These are phyloP conservation scores for Acanthornis magna DNA, from an alignment of 2,797 vertebrate genomes.

Conservation along the genomic window DNA sequence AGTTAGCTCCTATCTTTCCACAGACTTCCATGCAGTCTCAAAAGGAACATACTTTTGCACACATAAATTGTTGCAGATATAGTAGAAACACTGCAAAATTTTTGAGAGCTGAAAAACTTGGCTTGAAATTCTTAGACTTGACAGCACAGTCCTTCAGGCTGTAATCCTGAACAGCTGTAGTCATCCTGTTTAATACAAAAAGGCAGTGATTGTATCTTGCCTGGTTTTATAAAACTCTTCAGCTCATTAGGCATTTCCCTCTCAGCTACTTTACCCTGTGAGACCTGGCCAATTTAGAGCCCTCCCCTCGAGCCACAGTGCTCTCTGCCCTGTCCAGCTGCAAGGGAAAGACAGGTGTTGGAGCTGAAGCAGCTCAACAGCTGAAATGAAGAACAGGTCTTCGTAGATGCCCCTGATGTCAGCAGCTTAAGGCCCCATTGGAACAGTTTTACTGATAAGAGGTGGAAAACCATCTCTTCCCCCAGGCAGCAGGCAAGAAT, in stretches of 20 bases:
- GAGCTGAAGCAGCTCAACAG: background rate
- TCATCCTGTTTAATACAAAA: background rate
- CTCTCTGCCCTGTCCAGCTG: background rate
- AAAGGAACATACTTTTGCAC: background rate
- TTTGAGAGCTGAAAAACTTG: conserved; percentile 22
- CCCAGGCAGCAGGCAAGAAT: background rate
- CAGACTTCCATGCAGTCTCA: background rate
- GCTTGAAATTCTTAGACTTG: conserved; percentile 1
- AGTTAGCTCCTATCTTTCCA: background rate
- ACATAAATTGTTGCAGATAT: background rate
- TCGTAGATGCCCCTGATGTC: background rate
- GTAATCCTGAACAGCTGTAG: conserved; percentile 32
- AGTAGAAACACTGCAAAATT: background rate
- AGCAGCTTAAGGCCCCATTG: background rate
- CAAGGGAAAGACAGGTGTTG: background rate
- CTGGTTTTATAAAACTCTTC: background rate
- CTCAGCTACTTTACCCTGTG: background rate
- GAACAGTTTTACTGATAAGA: background rate
- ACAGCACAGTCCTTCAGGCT: conserved; percentile 25
- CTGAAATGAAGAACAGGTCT: background rate
- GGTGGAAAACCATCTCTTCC: background rate
- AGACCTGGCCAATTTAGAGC: background rate
- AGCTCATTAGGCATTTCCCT: background rate
- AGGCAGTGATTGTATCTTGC: background rate
- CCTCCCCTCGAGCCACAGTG: background rate